phyloP scores from a whole-genome alignment of 2,113 vertebrate species.

The Hemichromis elongatus region DNA sequence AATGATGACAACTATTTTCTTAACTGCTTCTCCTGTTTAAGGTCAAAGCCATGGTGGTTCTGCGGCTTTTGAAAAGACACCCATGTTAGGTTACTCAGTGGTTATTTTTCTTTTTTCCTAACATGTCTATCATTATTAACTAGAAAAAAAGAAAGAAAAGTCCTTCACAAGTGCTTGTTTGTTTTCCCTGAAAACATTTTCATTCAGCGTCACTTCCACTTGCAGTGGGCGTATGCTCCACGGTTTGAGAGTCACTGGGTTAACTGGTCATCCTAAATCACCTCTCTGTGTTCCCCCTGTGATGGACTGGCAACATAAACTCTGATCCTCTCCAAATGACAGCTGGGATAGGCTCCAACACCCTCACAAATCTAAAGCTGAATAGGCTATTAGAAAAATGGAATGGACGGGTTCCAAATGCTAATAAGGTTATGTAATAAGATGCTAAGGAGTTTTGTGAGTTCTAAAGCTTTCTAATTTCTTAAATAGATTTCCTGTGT shows the following conservation, averaged over 20 bases:
- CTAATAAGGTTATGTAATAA: neutral
- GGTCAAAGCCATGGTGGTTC: too few species aligned
- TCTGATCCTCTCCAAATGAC: neutral
- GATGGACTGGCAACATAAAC: neutral
- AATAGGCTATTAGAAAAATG: neutral
- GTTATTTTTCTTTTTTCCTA: neutral
- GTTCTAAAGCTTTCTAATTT: neutral
- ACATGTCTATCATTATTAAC: accelerated
- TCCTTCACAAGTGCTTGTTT: neutral
- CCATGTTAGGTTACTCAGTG: neutral
- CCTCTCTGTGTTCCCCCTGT: neutral
- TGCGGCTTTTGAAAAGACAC: neutral
- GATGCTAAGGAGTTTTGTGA: accelerated
- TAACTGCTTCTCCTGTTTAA: too few species aligned
- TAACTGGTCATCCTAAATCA: neutral
- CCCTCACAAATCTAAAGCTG: neutral
- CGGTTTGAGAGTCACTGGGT: neutral
- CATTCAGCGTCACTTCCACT: neutral
- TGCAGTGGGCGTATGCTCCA: neutral
- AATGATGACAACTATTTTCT: too few species aligned
- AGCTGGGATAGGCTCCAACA: neutral
- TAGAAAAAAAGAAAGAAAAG: accelerated
- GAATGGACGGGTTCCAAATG: neutral
- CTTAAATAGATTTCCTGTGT: neutral
- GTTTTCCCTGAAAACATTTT: neutral